phyloP scores from a whole-genome alignment of 2,797 vertebrate species.

The Parotocinclus haroldoi region DNA sequence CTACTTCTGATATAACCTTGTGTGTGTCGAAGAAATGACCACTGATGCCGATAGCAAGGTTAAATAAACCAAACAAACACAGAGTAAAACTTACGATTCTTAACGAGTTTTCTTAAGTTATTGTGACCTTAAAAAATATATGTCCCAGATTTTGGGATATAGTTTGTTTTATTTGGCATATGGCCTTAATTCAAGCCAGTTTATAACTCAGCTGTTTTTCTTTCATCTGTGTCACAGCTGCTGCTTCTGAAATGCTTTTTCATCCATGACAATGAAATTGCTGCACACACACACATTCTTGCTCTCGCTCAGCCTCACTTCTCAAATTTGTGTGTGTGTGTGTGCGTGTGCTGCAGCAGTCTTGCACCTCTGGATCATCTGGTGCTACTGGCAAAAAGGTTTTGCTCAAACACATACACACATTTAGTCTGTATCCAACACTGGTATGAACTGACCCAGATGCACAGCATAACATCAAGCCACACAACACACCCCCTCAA shows the following conservation, averaged over 20 bases:
- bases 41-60: no score
- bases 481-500: not conserved
- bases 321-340: slow-evolving; percentile 35
- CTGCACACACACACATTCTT: not conserved
- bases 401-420: slow-evolving; percentile 21
- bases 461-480: not conserved
- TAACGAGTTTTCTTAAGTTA: no score
- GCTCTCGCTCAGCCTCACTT: slow-evolving; percentile 50
- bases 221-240: slow-evolving; percentile 18
- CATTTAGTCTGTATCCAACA: not conserved
- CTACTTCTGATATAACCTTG: no score
- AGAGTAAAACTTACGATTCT: no score
- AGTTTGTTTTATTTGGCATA: not conserved
- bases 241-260: not conserved
- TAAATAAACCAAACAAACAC: no score
- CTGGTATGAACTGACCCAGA: not conserved
- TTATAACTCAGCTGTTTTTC: slow-evolving; percentile 7
- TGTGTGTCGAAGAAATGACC: no score
- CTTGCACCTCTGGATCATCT: slow-evolving; percentile 61
- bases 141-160: not conserved
- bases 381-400: slow-evolving; percentile 65
- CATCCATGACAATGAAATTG: slow-evolving; percentile 10
- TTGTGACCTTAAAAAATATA: no score
- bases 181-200: not conserved
- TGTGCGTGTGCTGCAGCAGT: slow-evolving; percentile 52